Evolutionary conservation across 2,888 invertebrate species (phyloP).

Genomic region (Teleogryllus oceanicus): DNA sequence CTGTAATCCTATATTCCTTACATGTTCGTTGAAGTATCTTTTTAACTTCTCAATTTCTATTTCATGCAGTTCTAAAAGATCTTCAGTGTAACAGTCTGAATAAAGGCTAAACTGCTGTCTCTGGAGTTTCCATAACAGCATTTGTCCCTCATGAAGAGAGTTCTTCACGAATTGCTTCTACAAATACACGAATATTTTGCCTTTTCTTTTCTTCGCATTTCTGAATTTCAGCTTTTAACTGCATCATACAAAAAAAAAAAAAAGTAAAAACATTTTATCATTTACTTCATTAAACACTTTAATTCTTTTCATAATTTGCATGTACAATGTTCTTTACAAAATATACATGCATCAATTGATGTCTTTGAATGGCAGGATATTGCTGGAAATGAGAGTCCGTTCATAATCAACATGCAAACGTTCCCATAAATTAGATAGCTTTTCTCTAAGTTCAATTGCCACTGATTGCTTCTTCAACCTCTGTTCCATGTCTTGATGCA

Average conservation of each 20-base stretch:
- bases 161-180: too few species aligned
- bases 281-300: too few species aligned
- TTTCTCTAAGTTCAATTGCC: constrained; percentile 60
- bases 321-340: too few species aligned
- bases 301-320: too few species aligned
- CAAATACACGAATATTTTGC: too few species aligned
- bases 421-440: constrained; percentile 66
- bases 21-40: constrained; percentile 63
- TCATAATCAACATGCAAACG: constrained; percentile 66
- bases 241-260: too few species aligned
- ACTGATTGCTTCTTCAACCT: constrained; percentile 57
- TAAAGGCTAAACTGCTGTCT: too few species aligned
- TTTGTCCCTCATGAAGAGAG: too few species aligned
- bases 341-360: constrained; percentile 52
- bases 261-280: too few species aligned
- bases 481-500: constrained; percentile 56
- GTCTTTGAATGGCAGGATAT: constrained; percentile 56
- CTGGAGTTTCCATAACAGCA: too few species aligned
- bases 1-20: constrained; percentile 45
- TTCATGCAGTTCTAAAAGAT: too few species aligned
- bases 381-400: constrained; percentile 61
- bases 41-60: constrained; percentile 64
- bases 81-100: too few species aligned
- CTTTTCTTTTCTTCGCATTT: constrained; percentile 72
- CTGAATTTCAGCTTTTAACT: constrained; percentile 57